Evolutionary conservation across 2,888 invertebrate genomes (phyloP).

Genomic region (Pristionchus maxplancki): DNA sequence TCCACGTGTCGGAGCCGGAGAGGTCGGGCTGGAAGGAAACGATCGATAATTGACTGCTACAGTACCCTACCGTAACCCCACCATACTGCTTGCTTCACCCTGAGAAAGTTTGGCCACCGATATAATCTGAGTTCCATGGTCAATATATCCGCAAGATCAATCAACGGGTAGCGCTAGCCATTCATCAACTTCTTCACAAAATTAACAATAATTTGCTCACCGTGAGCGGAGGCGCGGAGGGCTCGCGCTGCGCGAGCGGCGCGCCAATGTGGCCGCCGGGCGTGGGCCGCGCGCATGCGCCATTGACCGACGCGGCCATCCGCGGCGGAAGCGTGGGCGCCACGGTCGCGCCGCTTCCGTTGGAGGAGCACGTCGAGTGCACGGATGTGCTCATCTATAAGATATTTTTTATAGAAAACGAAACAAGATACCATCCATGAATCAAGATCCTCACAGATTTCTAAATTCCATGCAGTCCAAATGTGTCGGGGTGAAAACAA

Average conservation of each 20-base stretch:
- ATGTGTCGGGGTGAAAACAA: not conserved
- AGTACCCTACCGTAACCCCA: not conserved
- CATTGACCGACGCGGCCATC: not conserved
- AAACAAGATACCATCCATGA: not conserved
- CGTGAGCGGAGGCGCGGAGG: constrained; percentile 65
- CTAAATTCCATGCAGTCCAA: not conserved
- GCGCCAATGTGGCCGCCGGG: constrained; percentile 32
- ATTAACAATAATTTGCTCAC: constrained; percentile 1
- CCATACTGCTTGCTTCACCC: no score
- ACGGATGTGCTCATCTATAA: constrained; percentile 7
- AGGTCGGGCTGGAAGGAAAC: constrained; percentile 42
- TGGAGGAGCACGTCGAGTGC: not conserved
- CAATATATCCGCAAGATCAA: no score
- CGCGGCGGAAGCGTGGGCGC: constrained; percentile 47
- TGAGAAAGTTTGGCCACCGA: no score
- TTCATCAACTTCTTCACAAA: no score
- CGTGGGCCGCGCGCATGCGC: not conserved
- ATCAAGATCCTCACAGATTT: not conserved
- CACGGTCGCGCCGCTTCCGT: not conserved
- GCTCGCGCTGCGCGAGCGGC: constrained; percentile 51
- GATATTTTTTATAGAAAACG: not conserved
- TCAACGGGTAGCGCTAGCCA: no score
- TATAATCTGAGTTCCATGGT: no score
- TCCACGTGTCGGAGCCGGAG: constrained; percentile 47
- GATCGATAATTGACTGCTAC: not conserved